Evolutionary conservation across 1,140 invertebrate genomes (phyloP).

Genomic region (Choristoneura fumiferana): DNA sequence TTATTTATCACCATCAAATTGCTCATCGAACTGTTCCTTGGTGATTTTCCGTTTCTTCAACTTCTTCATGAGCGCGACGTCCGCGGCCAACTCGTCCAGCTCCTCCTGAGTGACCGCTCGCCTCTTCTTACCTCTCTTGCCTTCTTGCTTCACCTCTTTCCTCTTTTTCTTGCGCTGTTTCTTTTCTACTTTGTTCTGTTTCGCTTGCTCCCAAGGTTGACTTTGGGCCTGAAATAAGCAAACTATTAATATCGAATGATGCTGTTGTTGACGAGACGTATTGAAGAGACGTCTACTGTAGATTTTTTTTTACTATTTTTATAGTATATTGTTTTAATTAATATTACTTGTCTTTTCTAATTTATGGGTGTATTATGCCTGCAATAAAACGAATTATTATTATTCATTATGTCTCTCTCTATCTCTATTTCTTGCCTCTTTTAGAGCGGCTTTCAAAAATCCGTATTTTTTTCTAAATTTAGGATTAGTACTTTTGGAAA

Average conservation of each 20-base stretch:
- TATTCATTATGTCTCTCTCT: too few species aligned
- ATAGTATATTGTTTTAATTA: too few species aligned
- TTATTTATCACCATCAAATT: conserved; percentile 74
- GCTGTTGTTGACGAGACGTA: too few species aligned
- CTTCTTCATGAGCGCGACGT: conserved; percentile 92
- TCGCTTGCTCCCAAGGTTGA: conserved; percentile 89
- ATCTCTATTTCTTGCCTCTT: too few species aligned
- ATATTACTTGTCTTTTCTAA: too few species aligned
- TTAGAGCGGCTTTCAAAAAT: too few species aligned
- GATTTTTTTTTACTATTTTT: too few species aligned
- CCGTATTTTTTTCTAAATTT: too few species aligned
- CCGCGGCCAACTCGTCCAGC: conserved; percentile 89
- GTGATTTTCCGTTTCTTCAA: conserved; percentile 91
- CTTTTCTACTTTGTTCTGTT: conserved; percentile 86
- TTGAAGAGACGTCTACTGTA: too few species aligned
- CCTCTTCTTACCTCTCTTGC: conserved; percentile 75
- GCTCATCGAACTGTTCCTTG: conserved; percentile 80
- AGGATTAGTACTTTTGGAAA: too few species aligned
- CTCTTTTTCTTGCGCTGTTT: conserved; percentile 80
- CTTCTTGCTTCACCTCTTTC: conserved; percentile 69
- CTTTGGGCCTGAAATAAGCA: conserved; percentile 75
- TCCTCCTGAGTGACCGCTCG: conserved; percentile 85
- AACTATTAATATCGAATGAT: conserved; percentile 15
- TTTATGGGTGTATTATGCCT: too few species aligned
- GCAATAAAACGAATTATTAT: too few species aligned